phyloP scores from a whole-genome alignment of 2,888 invertebrate species.

The Caenorhabditis panamensis region DNA sequence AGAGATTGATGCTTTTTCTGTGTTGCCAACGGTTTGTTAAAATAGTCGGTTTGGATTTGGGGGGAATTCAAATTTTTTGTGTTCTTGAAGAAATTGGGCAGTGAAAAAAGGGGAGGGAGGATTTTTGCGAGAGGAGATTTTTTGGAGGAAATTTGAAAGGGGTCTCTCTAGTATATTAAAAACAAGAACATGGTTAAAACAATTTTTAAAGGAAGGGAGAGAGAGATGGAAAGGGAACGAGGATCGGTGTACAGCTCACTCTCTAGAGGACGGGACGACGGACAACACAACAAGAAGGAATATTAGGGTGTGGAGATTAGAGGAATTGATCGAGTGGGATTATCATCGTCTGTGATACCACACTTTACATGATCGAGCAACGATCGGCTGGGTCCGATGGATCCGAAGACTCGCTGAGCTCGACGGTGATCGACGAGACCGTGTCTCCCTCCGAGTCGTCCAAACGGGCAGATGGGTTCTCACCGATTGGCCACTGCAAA shows the following conservation, averaged over 20 bases:
- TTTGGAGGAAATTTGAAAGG: slow-evolving; percentile 5
- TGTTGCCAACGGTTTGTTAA: slow-evolving; percentile 11
- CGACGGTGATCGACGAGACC: slow-evolving; percentile 67
- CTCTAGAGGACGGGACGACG: not conserved
- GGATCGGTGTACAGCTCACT: slow-evolving; percentile 56
- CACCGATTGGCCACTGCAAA: slow-evolving; percentile 77
- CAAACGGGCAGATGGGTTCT: slow-evolving; percentile 72
- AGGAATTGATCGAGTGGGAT: slow-evolving; percentile 1
- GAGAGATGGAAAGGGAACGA: not conserved
- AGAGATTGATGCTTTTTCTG: slow-evolving; percentile 31
- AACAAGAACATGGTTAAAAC: slow-evolving; percentile 59
- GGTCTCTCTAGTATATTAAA: slow-evolving; percentile 41
- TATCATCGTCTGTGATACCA: too few species aligned
- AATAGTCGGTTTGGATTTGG: too few species aligned
- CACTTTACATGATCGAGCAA: slow-evolving; percentile 77
- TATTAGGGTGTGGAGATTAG: slow-evolving; percentile 32
- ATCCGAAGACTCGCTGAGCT: slow-evolving; percentile 62
- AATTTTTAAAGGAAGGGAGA: slow-evolving; percentile 12
- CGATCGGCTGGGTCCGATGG: slow-evolving; percentile 74
- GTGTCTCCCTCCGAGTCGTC: slow-evolving; percentile 70
- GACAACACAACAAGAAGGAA: slow-evolving; percentile 56
- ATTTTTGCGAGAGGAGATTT: slow-evolving; percentile 39
- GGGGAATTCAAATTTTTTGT: too few species aligned
- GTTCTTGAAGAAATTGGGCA: too few species aligned
- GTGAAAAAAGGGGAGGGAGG: not conserved